These are phyloP conservation scores for Apoda limacodes DNA, from an alignment of 2,888 invertebrate species.

Conservation along the genomic window DNA sequence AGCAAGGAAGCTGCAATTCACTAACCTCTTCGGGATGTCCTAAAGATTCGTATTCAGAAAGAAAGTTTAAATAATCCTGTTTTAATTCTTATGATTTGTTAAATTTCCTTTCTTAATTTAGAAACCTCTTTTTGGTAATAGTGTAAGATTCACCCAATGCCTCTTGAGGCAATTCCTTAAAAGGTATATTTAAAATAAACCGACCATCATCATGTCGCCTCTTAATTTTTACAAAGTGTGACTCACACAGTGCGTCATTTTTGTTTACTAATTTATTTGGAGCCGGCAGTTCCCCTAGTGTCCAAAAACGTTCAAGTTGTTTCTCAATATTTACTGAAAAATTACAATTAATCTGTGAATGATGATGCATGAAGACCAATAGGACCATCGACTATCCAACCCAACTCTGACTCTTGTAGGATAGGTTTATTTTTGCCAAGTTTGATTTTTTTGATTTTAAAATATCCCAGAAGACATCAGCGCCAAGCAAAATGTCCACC, in stretches of 20 bases:
- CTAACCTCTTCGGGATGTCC: too few species aligned
- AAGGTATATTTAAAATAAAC: conserved; percentile 18
- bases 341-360: conserved; percentile 1
- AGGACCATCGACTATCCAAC: conserved; percentile 21
- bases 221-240: conserved; percentile 11
- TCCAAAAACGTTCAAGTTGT: conserved; percentile 4
- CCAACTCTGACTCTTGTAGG: conserved; percentile 17
- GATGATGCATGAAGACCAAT: too few species aligned
- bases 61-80: conserved; percentile 7
- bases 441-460: conserved; percentile 12
- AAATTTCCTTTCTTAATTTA: conserved; percentile 10
- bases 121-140: conserved; percentile 3
- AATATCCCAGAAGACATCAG: conserved; percentile 20
- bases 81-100: conserved; percentile 2
- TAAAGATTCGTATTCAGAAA: too few species aligned
- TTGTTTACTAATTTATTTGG: conserved; percentile 4
- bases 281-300: not conserved
- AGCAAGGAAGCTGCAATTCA: too few species aligned
- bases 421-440: conserved; percentile 16
- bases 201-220: conserved; percentile 14
- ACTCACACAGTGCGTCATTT: conserved; percentile 19
- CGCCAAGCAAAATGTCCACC: conserved; percentile 19
- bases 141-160: conserved; percentile 7
- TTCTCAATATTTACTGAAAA: not conserved
- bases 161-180: conserved; percentile 12